Conservation (phyloP, 1,140 invertebrate genomes). For the Tetramorium parvispinum region DNA sequence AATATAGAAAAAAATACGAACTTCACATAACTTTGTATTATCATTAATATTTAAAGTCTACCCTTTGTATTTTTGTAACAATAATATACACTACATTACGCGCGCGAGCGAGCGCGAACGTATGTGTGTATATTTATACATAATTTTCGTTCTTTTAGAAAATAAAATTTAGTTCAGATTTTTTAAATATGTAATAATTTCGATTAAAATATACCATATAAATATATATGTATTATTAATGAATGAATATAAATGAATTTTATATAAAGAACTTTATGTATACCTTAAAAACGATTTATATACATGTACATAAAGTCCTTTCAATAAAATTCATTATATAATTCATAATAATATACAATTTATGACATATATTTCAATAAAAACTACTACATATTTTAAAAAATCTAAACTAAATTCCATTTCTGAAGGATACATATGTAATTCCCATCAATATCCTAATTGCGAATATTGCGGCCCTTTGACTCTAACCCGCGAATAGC, state of each 20-base stretch:
- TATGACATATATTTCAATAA: background rate
- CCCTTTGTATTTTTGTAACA: background rate
- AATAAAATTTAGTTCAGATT: too few species aligned
- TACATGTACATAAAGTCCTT: background rate
- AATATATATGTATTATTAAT: too few species aligned
- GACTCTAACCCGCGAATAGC: background rate
- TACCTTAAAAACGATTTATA: too few species aligned
- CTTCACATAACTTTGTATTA: background rate
- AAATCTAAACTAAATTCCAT: background rate
- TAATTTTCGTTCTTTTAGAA: too few species aligned
- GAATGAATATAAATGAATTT: too few species aligned
- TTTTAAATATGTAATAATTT: too few species aligned
- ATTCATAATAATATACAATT: background rate
- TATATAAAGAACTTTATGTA: too few species aligned
- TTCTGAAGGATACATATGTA: background rate
- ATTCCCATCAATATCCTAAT: constrained; percentile 14
- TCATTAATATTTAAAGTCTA: background rate
- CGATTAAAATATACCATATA: too few species aligned
- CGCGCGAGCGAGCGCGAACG: too few species aligned
- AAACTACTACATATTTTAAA: background rate
- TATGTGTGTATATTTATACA: too few species aligned
- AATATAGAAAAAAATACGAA: background rate
- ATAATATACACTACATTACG: too few species aligned
- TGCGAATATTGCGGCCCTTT: background rate
- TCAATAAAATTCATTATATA: background rate